Conservation (phyloP, 2,113 vertebrate genomes). For the Capreolus pygargus region DNA sequence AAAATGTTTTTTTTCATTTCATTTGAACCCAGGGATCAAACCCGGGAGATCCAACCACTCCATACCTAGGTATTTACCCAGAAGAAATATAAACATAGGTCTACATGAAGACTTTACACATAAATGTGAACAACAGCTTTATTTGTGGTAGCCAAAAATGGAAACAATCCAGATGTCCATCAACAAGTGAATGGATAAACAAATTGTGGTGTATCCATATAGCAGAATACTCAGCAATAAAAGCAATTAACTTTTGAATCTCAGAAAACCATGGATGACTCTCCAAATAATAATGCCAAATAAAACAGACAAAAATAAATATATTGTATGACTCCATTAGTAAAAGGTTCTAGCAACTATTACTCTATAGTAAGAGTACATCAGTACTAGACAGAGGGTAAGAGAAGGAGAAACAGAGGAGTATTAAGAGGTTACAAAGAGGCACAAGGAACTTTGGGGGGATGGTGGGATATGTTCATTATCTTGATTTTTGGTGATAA, state of each 20-base stretch:
- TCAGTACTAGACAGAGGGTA: not conserved
- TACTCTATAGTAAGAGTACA: not conserved
- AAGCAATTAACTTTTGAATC: not conserved
- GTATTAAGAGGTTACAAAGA: not conserved
- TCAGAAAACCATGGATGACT: not conserved
- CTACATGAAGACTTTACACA: not conserved
- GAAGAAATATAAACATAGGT: not conserved
- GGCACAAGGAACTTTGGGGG: not conserved
- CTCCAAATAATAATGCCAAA: not conserved
- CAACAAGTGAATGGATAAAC: not conserved
- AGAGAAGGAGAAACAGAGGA: not conserved
- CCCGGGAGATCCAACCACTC: not conserved
- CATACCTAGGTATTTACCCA: not conserved
- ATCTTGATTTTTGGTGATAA: not conserved
- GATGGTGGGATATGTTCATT: not conserved
- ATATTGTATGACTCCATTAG: not conserved
- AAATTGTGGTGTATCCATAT: not conserved
- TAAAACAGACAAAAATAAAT: not conserved
- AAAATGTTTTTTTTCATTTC: not conserved
- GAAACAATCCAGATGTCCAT: not conserved
- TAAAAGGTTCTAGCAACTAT: not conserved
- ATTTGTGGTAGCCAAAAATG: not conserved
- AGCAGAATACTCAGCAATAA: not conserved
- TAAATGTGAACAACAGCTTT: not conserved
- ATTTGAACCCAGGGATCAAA: not conserved